Base-by-base conservation (phyloP, 2,888 invertebrate species). In the Fragum fragum region DNA sequence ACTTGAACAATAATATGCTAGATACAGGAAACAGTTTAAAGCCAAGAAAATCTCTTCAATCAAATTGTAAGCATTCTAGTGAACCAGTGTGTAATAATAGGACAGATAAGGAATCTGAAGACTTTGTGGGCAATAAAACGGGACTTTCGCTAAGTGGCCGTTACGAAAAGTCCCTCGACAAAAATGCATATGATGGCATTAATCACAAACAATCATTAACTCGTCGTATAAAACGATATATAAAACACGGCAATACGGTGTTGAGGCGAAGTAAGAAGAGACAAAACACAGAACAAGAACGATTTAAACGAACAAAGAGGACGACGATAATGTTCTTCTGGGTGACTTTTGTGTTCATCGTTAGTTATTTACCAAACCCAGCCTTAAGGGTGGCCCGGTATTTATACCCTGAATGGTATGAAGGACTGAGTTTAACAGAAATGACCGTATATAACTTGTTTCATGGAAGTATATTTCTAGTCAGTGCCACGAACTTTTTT, bases 321-420 rank as follows among this genome's bases (percentile, higher is more conserved):
- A 66, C 66, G 36, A 66, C 66, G 1, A 23, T 42, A 2, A 66
- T 66, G 66, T 66, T 66, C 42, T 66, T 66, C 23, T 66, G 66
- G 66, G 66, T 66, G 42, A 66, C 66, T 0, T 26, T 66, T 21
- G 66, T 66, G 42, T 66, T 36, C 42, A 26, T 66, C 2, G 66
- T 66, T 6, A 66, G 66, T 66, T 66, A 36, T 23, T 39, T 66
- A 42, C 66, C 66, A 23, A 66, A 66, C 66, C 66, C 66, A n/a
- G 42, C 66, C 9, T 36, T 66, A 21, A 66, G 66, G 42, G 42
- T 66, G 21, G 66, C 47, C 1, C 9, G 66, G 11, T 66, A 66
- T 26, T 16, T 39, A 14, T 21, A 66, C 26, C 66, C 66, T 0
- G 66, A 66, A 1, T 66, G 66, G 66, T 66, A 66, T 23, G 66